phyloP scores from a whole-genome alignment of 2,888 invertebrate genomes.

The Caenorhabditis sp. region DNA sequence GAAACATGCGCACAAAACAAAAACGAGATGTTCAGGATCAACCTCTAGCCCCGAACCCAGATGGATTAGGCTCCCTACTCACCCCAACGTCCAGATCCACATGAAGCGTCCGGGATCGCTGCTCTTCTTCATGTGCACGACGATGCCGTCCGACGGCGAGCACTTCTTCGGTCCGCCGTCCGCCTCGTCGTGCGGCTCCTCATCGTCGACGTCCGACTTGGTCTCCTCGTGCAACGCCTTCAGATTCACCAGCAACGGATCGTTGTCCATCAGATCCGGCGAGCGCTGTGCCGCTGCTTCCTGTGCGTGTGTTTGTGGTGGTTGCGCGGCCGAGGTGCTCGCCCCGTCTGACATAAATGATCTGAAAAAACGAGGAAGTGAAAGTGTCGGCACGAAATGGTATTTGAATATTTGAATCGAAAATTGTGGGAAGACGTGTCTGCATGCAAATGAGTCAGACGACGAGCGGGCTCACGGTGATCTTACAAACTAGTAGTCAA shows the following conservation, averaged over 20 bases:
- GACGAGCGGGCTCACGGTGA: too few species aligned
- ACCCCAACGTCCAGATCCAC: constrained; percentile 34
- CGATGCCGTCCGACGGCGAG: not conserved
- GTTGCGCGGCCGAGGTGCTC: constrained; percentile 1
- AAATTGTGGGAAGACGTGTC: too few species aligned
- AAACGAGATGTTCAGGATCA: not conserved
- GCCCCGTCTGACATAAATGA: constrained; percentile 23
- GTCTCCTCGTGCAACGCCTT: constrained; percentile 14
- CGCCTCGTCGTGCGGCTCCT: not conserved
- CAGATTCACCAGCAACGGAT: constrained; percentile 9
- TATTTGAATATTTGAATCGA: too few species aligned
- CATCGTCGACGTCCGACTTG: not conserved
- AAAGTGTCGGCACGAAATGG: too few species aligned
- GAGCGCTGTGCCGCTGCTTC: constrained; percentile 1
- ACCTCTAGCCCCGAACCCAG: not conserved
- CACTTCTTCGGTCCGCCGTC: not conserved
- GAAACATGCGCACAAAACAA: not conserved
- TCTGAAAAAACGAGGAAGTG: constrained; percentile 12
- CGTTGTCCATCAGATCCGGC: constrained; percentile 13
- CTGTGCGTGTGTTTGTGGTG: too few species aligned
- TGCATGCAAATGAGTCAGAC: too few species aligned
- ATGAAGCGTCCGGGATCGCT: constrained; percentile 18
- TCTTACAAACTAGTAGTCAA: too few species aligned
- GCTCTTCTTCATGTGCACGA: not conserved
- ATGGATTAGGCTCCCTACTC: too few species aligned